Conservation (phyloP, 2,797 vertebrate genomes). For the Platyrinchus mystaceus region DNA sequence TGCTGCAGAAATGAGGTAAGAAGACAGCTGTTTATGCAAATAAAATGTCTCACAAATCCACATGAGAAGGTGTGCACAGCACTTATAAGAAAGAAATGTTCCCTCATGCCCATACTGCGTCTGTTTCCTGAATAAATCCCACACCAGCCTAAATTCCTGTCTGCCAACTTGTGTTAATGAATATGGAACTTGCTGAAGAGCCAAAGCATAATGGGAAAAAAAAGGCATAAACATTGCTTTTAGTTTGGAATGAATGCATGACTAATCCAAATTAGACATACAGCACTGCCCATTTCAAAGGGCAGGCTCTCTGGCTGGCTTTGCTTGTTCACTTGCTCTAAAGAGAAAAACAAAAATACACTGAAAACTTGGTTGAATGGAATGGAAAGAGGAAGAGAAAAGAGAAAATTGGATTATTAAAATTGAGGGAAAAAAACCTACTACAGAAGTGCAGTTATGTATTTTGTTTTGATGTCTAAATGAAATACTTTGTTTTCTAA, state of each 20-base stretch:
- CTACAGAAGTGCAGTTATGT: background rate
- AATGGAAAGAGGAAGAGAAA: background rate
- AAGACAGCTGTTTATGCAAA: constrained; percentile 71
- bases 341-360: background rate
- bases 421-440: background rate
- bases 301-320: background rate
- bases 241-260: constrained; percentile 28
- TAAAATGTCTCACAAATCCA: constrained; percentile 64
- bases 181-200: constrained; percentile 38
- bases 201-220: constrained; percentile 31
- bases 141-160: constrained; percentile 20
- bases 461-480: background rate
- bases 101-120: constrained; percentile 20
- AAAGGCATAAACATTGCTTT: constrained; percentile 29
- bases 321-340: background rate
- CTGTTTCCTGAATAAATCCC: constrained; percentile 51
- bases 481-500: background rate
- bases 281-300: constrained; percentile 50
- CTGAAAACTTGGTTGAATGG: background rate
- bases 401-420: background rate
- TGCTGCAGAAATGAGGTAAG: constrained; percentile 37
- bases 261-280: constrained; percentile 53
- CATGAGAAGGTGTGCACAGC: constrained; percentile 64
- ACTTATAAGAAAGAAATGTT: constrained; percentile 57
- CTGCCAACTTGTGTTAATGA: constrained; percentile 60